Evolutionary conservation across 2,888 invertebrate species (phyloP).

Genomic region (Perithous albicinctus): DNA sequence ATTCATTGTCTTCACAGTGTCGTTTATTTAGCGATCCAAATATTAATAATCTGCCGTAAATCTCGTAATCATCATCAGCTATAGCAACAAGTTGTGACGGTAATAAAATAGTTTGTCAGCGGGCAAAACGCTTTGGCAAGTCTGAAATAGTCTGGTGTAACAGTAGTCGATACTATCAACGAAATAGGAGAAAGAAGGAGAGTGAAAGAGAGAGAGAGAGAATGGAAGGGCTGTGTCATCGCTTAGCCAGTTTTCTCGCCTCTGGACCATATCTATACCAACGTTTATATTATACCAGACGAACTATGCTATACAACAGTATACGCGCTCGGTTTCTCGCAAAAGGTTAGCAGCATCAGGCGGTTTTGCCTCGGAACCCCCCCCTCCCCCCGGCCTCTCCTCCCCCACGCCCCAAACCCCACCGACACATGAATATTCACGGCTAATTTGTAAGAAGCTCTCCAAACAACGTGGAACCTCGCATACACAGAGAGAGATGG

Average conservation of each 20-base stretch:
- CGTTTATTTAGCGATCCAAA: no score
- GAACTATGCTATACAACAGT: not conserved
- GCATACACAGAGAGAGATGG: slow-evolving; percentile 33
- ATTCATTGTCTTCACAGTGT: no score
- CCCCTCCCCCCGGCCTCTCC: no score
- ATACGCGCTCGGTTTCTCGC: slow-evolving; percentile 37
- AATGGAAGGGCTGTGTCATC: slow-evolving; percentile 34
- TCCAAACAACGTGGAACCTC: slow-evolving; percentile 77
- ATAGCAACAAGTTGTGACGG: not conserved
- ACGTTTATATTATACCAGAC: slow-evolving; percentile 7
- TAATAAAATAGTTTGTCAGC: not conserved
- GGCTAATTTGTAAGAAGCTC: slow-evolving; percentile 83
- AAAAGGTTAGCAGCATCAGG: slow-evolving; percentile 59
- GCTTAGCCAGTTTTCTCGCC: slow-evolving; percentile 39
- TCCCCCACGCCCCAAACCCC: no score
- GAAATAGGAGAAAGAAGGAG: no score
- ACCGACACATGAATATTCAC: slow-evolving; percentile 82
- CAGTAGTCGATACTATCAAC: not conserved
- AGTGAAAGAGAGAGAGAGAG: no score
- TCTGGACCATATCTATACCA: slow-evolving; percentile 30
- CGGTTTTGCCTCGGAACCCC: slow-evolving; percentile 71
- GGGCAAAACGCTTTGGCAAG: not conserved
- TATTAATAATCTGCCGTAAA: not conserved
- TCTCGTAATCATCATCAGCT: not conserved
- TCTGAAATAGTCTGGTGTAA: not conserved